A percentile compares a stretch with the other conserved stretches of the same genome.
Conservation (phyloP, 2,888 invertebrate species). For the Chaitophorus viminalis region DNA sequence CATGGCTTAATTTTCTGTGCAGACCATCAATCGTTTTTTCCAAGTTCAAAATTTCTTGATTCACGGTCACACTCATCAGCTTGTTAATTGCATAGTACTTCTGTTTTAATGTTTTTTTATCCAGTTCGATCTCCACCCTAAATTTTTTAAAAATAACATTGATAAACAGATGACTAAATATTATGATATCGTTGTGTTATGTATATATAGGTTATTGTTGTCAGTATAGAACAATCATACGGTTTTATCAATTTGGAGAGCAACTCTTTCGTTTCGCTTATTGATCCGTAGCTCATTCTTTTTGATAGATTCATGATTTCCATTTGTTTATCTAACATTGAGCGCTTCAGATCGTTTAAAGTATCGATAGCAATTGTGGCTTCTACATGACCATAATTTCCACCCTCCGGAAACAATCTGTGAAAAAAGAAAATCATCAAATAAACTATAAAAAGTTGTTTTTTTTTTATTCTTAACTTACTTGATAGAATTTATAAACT, state of each 20-base stretch:
- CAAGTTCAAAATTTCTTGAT: constrained; percentile 25
- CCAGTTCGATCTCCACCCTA: neutral
- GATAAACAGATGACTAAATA: neutral
- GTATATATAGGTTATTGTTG: neutral
- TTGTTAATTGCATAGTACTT: neutral
- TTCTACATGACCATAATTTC: constrained; percentile 39
- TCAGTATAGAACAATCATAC: neutral
- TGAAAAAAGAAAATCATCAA: neutral
- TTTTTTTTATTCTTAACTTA: neutral
- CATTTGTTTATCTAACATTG: neutral
- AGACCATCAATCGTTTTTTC: neutral
- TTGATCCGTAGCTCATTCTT: neutral
- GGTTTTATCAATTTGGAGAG: neutral
- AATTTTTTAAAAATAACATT: neutral
- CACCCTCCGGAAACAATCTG: constrained; percentile 29
- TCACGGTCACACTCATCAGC: neutral
- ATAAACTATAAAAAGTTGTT: neutral
- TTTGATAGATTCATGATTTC: neutral
- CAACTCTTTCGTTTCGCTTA: neutral
- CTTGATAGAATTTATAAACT: constrained; percentile 29
- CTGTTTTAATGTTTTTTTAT: neutral
- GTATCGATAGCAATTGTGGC: neutral
- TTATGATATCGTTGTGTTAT: neutral
- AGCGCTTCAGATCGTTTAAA: neutral
- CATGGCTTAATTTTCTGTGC: neutral